Base-by-base conservation (phyloP, 2,113 vertebrate species). In the Camelus bactrianus region DNA sequence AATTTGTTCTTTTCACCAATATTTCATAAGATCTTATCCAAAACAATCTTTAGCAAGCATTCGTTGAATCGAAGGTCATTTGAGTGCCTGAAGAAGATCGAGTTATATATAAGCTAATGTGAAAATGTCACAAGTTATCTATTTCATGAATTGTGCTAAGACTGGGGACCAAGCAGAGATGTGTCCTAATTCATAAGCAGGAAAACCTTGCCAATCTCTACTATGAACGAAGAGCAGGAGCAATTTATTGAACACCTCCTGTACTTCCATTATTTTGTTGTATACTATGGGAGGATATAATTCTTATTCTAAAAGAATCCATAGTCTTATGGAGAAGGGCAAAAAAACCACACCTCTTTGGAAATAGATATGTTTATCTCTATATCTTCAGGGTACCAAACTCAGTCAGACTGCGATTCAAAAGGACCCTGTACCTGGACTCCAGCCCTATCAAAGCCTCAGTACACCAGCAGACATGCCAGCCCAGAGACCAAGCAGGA, bases 91-190 rank as follows among this genome's bases (percentile, higher is more conserved):
- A 58, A 91, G 35, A 62, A 10, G 30, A 38, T 1, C 52, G 38
- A 58, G 46, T 65, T 19, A 72, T 48, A 65, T 6, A 32, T 64
- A 95, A 72, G 19, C 28, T 70, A 46, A 35, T 3, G 4, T 79
- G 35, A 50, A 62, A 85, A 54, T 75, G 17, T 3, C 67, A 8
- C 50, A 48, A 8, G 14, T 70, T 52, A 32, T 38, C 32, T 82
- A 9, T 56, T 84, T 85, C 8, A 54, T 85, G 52, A 86, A 84
- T 92, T 94, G 75, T 88, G 58, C 54, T 92, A 80, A 70, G 46
- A 83, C 79, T 2, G 10, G 65, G n/a, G 24, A 12, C 7, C n/a
- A 77, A 32, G 80, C 24, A 86, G 35, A 88, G 26, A 75, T 26
- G 4, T 58, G 62, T n/a, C 12, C 17, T 72, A 85, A 48, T 56